Conservation (phyloP, 2,113 vertebrate genomes). For the Petrocephalus zakoni region DNA sequence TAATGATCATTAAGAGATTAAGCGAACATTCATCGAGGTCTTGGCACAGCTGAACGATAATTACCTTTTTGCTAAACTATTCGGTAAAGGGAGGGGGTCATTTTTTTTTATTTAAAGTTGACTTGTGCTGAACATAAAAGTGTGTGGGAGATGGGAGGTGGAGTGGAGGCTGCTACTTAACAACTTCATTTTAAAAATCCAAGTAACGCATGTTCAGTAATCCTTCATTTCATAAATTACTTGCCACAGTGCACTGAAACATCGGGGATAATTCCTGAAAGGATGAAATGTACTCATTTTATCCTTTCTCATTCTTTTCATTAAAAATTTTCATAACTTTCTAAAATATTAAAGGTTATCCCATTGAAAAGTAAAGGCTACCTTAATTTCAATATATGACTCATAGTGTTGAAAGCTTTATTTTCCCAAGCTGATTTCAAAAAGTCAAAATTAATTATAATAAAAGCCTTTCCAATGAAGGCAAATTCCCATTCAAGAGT, state of each 20-base stretch:
- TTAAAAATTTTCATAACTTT: background rate
- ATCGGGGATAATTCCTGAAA: slow-evolving; percentile 11
- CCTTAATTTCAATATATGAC: background rate
- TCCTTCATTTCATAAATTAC: slow-evolving; percentile 56
- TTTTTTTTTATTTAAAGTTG: slow-evolving; percentile 47
- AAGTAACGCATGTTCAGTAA: slow-evolving; percentile 69
- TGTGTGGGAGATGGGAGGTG: slow-evolving; percentile 25
- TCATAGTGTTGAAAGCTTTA: background rate
- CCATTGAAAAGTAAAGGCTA: background rate
- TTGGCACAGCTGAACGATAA: slow-evolving; percentile 59
- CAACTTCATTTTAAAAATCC: slow-evolving; percentile 77
- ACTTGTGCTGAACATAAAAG: slow-evolving; percentile 32
- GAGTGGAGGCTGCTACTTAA: slow-evolving; percentile 61
- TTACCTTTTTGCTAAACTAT: slow-evolving; percentile 38
- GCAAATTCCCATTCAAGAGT: background rate
- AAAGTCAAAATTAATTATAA: background rate
- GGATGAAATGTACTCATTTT: slow-evolving; percentile 14
- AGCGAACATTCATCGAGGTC: slow-evolving; percentile 57
- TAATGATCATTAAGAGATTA: slow-evolving; percentile 54
- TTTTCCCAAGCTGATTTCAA: background rate
- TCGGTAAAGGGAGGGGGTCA: background rate
- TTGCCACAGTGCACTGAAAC: slow-evolving; percentile 6
- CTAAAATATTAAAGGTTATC: slow-evolving; percentile 3
- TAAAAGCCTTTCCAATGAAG: background rate
- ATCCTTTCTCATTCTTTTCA: background rate